Percentiles rank a stretch among this genome's conserved stretches.
phyloP scores from a whole-genome alignment of 1,140 invertebrate genomes.

The Orius laevigatus region DNA sequence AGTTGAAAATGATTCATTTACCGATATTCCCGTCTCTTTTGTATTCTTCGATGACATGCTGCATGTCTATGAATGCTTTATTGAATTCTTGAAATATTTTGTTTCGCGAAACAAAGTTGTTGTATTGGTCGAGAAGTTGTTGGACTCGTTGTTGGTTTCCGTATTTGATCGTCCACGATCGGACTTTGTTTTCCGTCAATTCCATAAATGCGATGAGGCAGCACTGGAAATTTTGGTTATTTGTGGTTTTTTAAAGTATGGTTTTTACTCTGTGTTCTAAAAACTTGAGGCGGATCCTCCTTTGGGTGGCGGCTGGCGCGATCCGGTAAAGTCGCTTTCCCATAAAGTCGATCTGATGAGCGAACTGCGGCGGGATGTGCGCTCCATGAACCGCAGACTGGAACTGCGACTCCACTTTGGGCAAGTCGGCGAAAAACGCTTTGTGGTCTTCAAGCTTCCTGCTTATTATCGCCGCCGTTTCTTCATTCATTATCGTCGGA shows the following conservation, averaged over 20 bases:
- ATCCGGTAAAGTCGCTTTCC: slow-evolving; percentile 53
- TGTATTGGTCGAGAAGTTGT: slow-evolving; percentile 71
- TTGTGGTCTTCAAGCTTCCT: slow-evolving; percentile 79
- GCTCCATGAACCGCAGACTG: slow-evolving; percentile 34
- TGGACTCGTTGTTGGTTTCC: slow-evolving; percentile 66
- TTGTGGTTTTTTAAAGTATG: neutral
- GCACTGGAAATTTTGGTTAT: slow-evolving; percentile 34
- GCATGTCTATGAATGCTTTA: slow-evolving; percentile 78
- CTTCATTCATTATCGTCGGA: slow-evolving; percentile 64
- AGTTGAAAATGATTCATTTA: slow-evolving; percentile 25
- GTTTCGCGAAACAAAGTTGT: slow-evolving; percentile 79
- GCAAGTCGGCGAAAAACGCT: slow-evolving; percentile 70
- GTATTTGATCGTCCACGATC: slow-evolving; percentile 78
- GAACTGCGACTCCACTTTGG: slow-evolving; percentile 59
- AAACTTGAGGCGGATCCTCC: slow-evolving; percentile 68
- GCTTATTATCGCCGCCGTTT: slow-evolving; percentile 70
- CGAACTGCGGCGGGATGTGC: slow-evolving; percentile 43
- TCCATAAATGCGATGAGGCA: slow-evolving; percentile 81
- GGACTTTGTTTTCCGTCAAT: slow-evolving; percentile 73
- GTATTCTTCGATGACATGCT: slow-evolving; percentile 79
- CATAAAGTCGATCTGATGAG: slow-evolving; percentile 57
- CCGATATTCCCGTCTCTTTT: slow-evolving; percentile 69
- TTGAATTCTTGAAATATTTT: slow-evolving; percentile 90
- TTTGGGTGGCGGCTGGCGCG: slow-evolving; percentile 49
- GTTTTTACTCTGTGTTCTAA: slow-evolving; percentile 60